Base-by-base conservation (phyloP, 2,797 vertebrate genomes). In the Channallabes apus region DNA sequence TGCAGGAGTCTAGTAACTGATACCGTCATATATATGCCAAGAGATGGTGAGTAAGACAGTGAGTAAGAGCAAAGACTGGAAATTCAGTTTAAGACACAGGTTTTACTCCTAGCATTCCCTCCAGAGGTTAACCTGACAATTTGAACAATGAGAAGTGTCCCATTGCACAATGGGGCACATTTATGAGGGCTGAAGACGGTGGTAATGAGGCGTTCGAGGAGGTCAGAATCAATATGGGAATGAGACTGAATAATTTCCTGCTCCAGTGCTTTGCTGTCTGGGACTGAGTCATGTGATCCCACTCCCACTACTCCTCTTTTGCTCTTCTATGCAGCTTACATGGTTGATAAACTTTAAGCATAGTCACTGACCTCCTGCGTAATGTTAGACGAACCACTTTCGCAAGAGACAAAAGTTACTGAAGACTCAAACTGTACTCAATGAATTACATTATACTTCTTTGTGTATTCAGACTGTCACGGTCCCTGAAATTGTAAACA, bases 211-310 rank as follows among this genome's bases (percentile, higher is more conserved):
- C 88, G 83, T 91, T 94, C 85, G 88, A 93, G 87, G 91, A 94
- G 93, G 92, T 93, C 87, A 88, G 88, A 91, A 96, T 95, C 94
- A 94, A 96, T 94, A 94, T 84, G 86, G 82, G 91, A 90, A 85
- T 90, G 91, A 91, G 87, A 88, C 90, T 88, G 93, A 91, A 91
- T 94, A 92, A 91, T 93, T 94, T 94, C 64, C 77, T 89, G 71
- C 93, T 92, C 91, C 86, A 89, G 83, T 92, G 93, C 68, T 89
- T 91, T 89, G 58, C 85, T 91, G 85, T 89, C 94, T 95, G 92
- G 89, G 68, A 87, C 62, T 65, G 18, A 68, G 71, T 41, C 24
- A 59, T 81, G 87, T 83, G 90, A 93, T 90, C 73, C 80, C 86
- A 85, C 92, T 83, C 92, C 91, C 88, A 86, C 84, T 84, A 90